Evolutionary conservation across 2,113 vertebrate species (phyloP).

Genomic region (Dicrurus megarhynchus): DNA sequence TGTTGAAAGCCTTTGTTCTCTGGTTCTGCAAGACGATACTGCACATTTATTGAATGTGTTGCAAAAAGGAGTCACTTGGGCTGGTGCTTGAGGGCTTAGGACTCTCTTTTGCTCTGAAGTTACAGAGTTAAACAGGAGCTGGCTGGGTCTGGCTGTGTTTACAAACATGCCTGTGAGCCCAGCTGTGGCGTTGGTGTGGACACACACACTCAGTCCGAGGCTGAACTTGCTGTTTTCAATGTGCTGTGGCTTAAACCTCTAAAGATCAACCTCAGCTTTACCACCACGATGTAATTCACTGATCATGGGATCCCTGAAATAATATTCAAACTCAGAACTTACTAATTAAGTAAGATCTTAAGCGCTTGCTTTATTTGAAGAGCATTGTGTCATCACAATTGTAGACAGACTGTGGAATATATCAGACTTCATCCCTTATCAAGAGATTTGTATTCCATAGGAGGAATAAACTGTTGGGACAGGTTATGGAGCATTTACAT

Average conservation of each 20-base stretch:
- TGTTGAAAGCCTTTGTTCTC: not conserved
- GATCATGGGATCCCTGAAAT: not conserved
- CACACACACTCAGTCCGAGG: not conserved
- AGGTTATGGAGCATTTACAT: not conserved
- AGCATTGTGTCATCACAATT: not conserved
- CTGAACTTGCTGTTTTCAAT: not conserved
- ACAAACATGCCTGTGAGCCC: not conserved
- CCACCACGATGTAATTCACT: accelerated
- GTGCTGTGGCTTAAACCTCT: not conserved
- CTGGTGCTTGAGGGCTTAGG: not conserved
- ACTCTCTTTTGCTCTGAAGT: not conserved
- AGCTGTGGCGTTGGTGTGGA: not conserved
- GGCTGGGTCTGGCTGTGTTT: not conserved
- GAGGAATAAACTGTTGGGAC: not conserved
- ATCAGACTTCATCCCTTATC: not conserved
- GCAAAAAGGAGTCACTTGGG: not conserved
- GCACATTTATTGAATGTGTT: not conserved
- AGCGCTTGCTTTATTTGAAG: not conserved
- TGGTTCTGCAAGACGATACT: not conserved
- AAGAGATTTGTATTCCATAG: not conserved
- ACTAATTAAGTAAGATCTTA: not conserved
- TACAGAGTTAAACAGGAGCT: not conserved
- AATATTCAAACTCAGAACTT: not conserved
- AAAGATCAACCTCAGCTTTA: not conserved
- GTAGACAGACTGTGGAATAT: not conserved